These are phyloP conservation scores for Lepeophtheirus salmonis DNA, from an alignment of 1,140 invertebrate genomes.

Conservation along the genomic window DNA sequence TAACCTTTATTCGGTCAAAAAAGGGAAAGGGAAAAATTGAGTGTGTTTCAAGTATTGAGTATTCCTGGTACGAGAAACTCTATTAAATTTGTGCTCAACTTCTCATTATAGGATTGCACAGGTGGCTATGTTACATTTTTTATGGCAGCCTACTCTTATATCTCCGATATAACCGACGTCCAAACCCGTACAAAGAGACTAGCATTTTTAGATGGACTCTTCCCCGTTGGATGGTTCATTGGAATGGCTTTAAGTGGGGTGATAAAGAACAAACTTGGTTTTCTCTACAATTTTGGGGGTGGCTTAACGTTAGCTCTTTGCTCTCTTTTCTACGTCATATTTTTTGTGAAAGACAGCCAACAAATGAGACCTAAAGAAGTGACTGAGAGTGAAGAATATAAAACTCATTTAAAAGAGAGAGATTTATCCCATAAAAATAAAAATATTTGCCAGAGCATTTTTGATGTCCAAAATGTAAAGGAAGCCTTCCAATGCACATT, in stretches of 20 bases:
- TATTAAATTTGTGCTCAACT: too few relatives aligned
- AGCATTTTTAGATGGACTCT: conserved; percentile 15
- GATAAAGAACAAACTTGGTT: conserved; percentile 15
- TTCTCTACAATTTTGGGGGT: conserved; percentile 4
- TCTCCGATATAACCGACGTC: conserved; percentile 14
- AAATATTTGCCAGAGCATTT: conserved; percentile 6
- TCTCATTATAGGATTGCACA: conserved; percentile 10
- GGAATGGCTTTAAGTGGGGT: conserved; percentile 14
- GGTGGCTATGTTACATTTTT: conserved; percentile 17
- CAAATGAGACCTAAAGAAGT: conserved; percentile 7
- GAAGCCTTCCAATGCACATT: not conserved
- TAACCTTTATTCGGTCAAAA: too few relatives aligned
- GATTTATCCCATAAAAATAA: not conserved
- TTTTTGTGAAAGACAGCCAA: conserved; percentile 12
- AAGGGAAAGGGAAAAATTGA: too few relatives aligned
- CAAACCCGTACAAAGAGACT: conserved; percentile 15
- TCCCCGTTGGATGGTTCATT: conserved; percentile 16
- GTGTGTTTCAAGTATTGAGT: too few relatives aligned
- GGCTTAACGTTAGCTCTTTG: conserved; percentile 3
- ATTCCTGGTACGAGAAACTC: too few relatives aligned
- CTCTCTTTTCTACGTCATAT: conserved; percentile 5
- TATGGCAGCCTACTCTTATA: conserved; percentile 18
- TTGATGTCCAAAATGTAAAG: conserved; percentile 10
- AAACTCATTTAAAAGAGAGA: not conserved
- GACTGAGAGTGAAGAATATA: not conserved